Conservation (phyloP, 2,797 vertebrate species). For the Podarcis siculus region DNA sequence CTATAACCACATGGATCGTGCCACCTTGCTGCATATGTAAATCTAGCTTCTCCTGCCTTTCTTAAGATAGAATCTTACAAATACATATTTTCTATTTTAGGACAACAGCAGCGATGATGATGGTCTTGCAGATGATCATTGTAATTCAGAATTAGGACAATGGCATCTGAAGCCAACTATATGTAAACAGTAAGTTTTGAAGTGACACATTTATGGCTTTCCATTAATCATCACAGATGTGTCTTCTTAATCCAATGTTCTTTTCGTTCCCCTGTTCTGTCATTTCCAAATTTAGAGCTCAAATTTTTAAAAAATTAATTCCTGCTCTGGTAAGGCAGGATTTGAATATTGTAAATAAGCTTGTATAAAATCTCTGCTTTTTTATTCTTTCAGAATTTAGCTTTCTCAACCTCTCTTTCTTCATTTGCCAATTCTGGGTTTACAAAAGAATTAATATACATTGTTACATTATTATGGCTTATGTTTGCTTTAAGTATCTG, state of each 20-base stretch:
- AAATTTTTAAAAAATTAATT: background rate
- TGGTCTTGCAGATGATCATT: constrained; percentile 84
- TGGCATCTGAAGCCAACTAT: constrained; percentile 83
- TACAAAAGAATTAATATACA: background rate
- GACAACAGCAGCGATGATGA: constrained; percentile 95
- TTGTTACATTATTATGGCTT: no score
- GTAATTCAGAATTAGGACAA: constrained; percentile 79
- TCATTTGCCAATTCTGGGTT: background rate
- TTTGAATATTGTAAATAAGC: background rate
- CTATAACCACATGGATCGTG: background rate
- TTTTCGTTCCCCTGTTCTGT: background rate
- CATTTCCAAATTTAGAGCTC: background rate
- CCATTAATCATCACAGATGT: background rate
- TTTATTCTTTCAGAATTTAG: background rate
- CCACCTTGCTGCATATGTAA: no score
- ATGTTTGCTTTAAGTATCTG: background rate
- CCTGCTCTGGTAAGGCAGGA: background rate
- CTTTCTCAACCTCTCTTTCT: background rate
- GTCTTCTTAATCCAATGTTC: background rate
- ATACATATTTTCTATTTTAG: constrained; percentile 70
- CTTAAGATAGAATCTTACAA: background rate
- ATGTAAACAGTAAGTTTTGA: constrained; percentile 91
- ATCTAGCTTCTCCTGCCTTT: background rate
- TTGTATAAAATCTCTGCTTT: background rate
- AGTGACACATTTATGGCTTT: constrained; percentile 20